Base-by-base conservation (phyloP, 2,888 invertebrate species). In the Zygogramma bicolorata region DNA sequence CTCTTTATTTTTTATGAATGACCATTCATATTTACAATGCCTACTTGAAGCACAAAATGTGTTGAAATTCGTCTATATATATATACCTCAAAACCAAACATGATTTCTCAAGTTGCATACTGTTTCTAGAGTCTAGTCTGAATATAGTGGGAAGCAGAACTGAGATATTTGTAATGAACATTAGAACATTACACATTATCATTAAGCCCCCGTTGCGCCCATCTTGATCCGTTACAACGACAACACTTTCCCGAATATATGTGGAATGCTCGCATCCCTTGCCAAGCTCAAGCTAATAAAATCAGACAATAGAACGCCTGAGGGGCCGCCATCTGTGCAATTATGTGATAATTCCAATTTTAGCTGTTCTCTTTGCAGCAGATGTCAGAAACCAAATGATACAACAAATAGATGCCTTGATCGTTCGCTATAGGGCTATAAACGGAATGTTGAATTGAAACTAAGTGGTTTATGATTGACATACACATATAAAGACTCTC, bases 301-400 rank as follows among this genome's bases (percentile, higher is more conserved):
- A 71, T 71, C 53, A 67, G 61, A 67, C 66, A 71, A 71, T 67
- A 67, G 71, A 40, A 57, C 57, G 22, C 53, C 53, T 53, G 25
- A 22, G 25, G 53, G 53, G 25, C 27, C 53, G 53, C 62, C 71
- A 71, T 71, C 71, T 71, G 71, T 58, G 71, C 71, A 65, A 71
- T 71, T 67, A 71, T 67, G 57, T 62, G 66, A 70, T 67, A 62
- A 67, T 71, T 62, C 58, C 57, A 49, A 67, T 61, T 70, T 66
- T 57, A 67, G 42, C 61, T 61, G 22, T 13, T 62, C 57, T 46
- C 62, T 67, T 58, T 62, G 67, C 71, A 57, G 57, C 71, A 71
- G 71, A 71, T 71, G 71, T 71, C 71, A 71, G 67, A 71, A 62
- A 42, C 58, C 59, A 67, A 53, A 53, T 27, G 25, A 25, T 25